These are phyloP conservation scores for Cheilosia impressa DNA, from an alignment of 2,888 invertebrate genomes.

Conservation along the genomic window DNA sequence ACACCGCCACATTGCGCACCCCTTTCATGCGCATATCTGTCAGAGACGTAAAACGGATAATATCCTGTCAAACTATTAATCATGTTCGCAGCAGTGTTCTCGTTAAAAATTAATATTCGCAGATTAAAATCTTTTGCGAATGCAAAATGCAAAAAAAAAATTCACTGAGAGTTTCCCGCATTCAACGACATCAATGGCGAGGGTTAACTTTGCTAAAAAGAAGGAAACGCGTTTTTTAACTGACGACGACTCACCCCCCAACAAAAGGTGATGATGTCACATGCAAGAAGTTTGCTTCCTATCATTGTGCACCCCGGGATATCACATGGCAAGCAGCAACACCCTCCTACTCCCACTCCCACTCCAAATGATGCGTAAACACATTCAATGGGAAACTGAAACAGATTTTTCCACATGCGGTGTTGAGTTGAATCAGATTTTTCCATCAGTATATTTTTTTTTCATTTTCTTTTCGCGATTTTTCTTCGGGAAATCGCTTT, in stretches of 20 bases:
- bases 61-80: constrained; percentile 74
- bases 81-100: constrained; percentile 73
- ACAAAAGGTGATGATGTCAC: constrained; percentile 73
- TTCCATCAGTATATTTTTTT: constrained; percentile 59
- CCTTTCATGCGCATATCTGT: constrained; percentile 35
- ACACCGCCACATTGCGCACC: constrained; percentile 4
- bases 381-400: constrained; percentile 63
- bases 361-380: constrained; percentile 69
- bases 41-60: constrained; percentile 59
- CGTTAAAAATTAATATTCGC: constrained; percentile 75
- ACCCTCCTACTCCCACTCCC: constrained; percentile 38
- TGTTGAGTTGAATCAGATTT: constrained; percentile 66
- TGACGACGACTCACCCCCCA: neutral
- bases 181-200: constrained; percentile 14
- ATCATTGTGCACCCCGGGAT: constrained; percentile 67
- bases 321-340: constrained; percentile 42
- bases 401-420: constrained; percentile 73
- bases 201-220: constrained; percentile 23
- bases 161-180: constrained; percentile 22
- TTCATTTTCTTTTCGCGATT: constrained; percentile 44
- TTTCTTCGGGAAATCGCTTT: constrained; percentile 63
- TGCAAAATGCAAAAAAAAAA: constrained; percentile 41
- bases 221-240: constrained; percentile 16
- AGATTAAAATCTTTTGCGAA: constrained; percentile 73
- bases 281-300: constrained; percentile 71